A percentile compares a stretch with the other conserved stretches of the same genome.
These are phyloP conservation scores for Chelmon rostratus DNA, from an alignment of 2,797 vertebrate species.

Conservation along the genomic window DNA sequence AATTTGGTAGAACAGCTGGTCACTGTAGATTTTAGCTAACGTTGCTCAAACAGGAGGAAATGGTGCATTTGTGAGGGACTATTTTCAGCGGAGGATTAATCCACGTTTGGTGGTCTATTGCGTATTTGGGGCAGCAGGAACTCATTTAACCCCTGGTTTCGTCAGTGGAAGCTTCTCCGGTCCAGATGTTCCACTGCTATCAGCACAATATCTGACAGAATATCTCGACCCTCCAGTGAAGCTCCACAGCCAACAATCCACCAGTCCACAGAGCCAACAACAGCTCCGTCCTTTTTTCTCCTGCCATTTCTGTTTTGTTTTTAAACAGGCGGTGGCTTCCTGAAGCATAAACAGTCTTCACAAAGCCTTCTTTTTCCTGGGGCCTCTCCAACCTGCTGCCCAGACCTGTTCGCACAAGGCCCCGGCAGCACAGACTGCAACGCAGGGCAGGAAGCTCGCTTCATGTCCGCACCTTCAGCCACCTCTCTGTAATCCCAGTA, in stretches of 20 bases:
- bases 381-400: slow-evolving; percentile 52
- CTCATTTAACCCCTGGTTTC: background rate
- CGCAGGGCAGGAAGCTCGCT: slow-evolving; percentile 22
- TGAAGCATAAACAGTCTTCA: slow-evolving; percentile 62
- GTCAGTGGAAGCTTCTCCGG: background rate
- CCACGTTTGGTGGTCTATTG: background rate
- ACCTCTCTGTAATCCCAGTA: slow-evolving; percentile 3
- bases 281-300: slow-evolving; percentile 31
- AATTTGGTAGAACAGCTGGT: background rate
- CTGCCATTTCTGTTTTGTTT: slow-evolving; percentile 53
- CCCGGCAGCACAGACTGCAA: background rate
- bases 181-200: background rate
- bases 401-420: slow-evolving; percentile 35
- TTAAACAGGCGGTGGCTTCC: slow-evolving; percentile 57
- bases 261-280: slow-evolving; percentile 42
- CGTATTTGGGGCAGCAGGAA: background rate
- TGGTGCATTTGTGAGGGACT: background rate
- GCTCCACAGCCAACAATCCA: slow-evolving; percentile 18
- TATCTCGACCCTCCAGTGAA: slow-evolving; percentile 9
- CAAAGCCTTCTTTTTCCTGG: slow-evolving; percentile 52
- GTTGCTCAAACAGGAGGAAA: background rate
- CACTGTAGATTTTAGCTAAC: background rate
- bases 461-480: background rate
- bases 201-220: background rate
- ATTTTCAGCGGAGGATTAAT: background rate